These are phyloP conservation scores for Uria lomvia DNA, from an alignment of 2,113 vertebrate genomes.

Conservation along the genomic window DNA sequence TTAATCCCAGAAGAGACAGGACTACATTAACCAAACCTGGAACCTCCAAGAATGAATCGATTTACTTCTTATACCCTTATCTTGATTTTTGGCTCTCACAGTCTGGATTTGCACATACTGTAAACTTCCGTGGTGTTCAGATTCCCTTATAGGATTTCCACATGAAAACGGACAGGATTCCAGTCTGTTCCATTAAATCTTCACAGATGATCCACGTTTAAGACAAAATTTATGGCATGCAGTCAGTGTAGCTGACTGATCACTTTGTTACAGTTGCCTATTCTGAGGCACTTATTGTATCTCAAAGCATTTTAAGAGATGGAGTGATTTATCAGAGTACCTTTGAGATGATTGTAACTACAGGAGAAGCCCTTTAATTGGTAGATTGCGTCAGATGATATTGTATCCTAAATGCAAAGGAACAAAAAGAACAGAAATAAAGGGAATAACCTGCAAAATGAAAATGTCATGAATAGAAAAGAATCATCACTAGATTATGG, in stretches of 20 bases:
- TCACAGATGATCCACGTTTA: neutral
- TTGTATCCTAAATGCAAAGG: neutral
- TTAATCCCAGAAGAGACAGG: neutral
- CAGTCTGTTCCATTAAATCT: neutral
- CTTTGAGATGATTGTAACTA: constrained; percentile 42
- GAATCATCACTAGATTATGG: neutral
- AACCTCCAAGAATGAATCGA: neutral
- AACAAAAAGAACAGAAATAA: constrained; percentile 6
- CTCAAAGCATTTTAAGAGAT: constrained; percentile 57
- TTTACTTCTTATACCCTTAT: neutral
- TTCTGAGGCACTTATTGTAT: constrained; percentile 38
- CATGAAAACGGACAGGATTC: neutral
- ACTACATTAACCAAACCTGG: neutral
- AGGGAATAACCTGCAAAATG: neutral
- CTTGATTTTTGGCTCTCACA: neutral
- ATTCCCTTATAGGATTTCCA: neutral
- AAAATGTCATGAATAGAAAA: constrained; percentile 21
- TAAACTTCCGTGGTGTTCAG: neutral
- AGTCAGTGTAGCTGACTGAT: neutral
- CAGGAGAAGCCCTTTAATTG: neutral
- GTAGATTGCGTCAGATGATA: neutral
- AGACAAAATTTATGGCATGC: neutral
- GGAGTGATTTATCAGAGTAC: constrained; percentile 58
- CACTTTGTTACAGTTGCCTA: neutral
- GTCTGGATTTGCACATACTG: neutral